Base-by-base conservation (phyloP, 2,888 invertebrate genomes). In the Dynastes grantii region DNA sequence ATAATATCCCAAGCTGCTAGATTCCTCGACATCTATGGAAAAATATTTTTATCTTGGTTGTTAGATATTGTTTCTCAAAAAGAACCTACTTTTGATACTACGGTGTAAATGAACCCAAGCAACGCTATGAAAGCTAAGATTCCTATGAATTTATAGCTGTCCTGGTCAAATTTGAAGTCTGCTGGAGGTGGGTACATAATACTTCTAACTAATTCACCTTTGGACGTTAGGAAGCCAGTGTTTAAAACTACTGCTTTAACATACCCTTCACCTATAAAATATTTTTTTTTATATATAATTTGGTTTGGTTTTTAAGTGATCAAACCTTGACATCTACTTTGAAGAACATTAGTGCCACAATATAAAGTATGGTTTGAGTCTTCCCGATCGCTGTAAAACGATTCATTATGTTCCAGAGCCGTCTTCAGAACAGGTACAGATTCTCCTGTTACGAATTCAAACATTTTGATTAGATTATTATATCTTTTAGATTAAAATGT, bases 121-220 rank as follows among this genome's bases (percentile, higher is more conserved):
- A 91, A 88, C 1, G 98, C 96, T 79, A 98, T 94, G 29, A 91
- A 85, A 0, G 95, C 95, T 58, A 99, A 89, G 40, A 96, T 92
- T 79, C 93, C 91, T 76, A 98, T 95, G 87, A 97, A 98, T 87
- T 95, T 96, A 89, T 96, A 96, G 0, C 97, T 97, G 88, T 98
- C 98, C 65, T 94, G 92, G 87, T 98, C 97, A 87, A 98, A 98
- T 89, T 97, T 97, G 90, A 98, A 98, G 88, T 98, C 98, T 0
- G 97, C 96, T 0, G 98, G 98, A 53, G 97, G 97, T 0, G 98
- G 98, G 88, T 97, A 98, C 84, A 98, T 90, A 82, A 98, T 98
- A 40, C 98, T 97, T 27, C 98, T 92, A 0, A 98, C 96, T 5
- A 98, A 89, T 81, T 88, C 86, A 0, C 95, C 96, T 88, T 99